Evolutionary conservation across 2,797 vertebrate genomes (phyloP).

Genomic region (Pseudotriccus pelzelni): DNA sequence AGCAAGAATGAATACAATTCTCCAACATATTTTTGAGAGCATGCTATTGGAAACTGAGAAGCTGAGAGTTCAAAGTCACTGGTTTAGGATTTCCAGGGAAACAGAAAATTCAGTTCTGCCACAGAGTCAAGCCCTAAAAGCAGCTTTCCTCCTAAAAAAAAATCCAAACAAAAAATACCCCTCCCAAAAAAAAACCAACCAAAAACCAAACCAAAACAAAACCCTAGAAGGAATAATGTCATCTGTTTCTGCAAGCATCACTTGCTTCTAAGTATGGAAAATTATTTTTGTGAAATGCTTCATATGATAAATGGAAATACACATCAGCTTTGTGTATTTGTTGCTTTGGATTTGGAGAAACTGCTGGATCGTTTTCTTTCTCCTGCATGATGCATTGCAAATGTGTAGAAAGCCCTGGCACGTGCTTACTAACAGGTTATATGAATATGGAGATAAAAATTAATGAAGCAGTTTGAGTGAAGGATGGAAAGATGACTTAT

Average conservation of each 20-base stretch:
- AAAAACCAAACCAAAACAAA: no score
- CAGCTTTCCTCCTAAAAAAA: neutral
- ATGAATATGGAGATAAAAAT: neutral
- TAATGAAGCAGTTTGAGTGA: neutral
- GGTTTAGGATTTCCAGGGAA: neutral
- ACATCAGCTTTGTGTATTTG: neutral
- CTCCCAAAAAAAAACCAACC: neutral
- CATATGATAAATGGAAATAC: neutral
- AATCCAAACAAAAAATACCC: neutral
- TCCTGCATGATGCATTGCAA: neutral
- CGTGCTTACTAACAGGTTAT: neutral
- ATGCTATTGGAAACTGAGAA: neutral
- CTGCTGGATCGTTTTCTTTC: neutral
- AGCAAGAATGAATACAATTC: neutral
- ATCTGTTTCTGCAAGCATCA: neutral
- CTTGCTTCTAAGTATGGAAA: neutral
- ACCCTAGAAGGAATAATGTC: neutral
- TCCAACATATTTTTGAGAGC: neutral
- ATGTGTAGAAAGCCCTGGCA: neutral
- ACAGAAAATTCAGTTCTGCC: neutral
- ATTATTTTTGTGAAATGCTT: neutral
- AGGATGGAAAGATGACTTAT: neutral
- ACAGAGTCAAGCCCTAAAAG: neutral
- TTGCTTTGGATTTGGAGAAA: neutral
- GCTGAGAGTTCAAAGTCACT: neutral